phyloP scores from a whole-genome alignment of 1,140 invertebrate species.

The Zaprionus nigranus region DNA sequence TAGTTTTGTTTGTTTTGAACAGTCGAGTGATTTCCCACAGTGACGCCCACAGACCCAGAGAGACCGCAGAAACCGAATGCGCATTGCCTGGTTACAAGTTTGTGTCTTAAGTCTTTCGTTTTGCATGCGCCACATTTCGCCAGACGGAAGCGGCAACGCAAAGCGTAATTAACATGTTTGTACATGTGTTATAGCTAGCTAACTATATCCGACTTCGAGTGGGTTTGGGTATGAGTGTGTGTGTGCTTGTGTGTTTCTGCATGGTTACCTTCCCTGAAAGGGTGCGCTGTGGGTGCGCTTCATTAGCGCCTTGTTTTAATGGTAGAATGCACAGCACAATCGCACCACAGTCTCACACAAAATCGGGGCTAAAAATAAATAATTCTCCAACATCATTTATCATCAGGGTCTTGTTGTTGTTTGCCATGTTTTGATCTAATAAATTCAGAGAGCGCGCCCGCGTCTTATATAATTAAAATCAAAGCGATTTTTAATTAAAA shows the following conservation, averaged over 20 bases:
- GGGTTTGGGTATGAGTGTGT: constrained; percentile 7
- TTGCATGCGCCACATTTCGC: constrained; percentile 42
- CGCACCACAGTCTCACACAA: not conserved
- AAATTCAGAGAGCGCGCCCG: constrained; percentile 61
- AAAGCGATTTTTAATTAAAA: constrained; percentile 72
- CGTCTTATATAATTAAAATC: constrained; percentile 56
- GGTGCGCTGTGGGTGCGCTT: constrained; percentile 45
- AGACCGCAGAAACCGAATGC: constrained; percentile 20
- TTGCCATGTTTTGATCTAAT: constrained; percentile 34
- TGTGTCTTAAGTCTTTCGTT: constrained; percentile 50
- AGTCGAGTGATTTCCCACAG: constrained; percentile 18
- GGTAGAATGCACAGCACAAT: constrained; percentile 31
- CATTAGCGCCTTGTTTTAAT: constrained; percentile 43
- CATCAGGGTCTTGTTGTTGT: constrained; percentile 33
- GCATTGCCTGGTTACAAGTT: constrained; percentile 45
- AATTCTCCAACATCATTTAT: constrained; percentile 62
- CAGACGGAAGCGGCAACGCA: constrained; percentile 46
- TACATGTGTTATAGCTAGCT: constrained; percentile 21
- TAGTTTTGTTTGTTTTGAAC: not conserved
- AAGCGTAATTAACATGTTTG: constrained; percentile 51
- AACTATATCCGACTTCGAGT: constrained; percentile 22
- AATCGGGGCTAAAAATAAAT: constrained; percentile 14
- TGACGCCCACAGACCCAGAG: constrained; percentile 42
- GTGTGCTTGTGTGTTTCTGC: not conserved
- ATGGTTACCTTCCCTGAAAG: constrained; percentile 31